Percentiles rank a stretch among this genome's conserved stretches.
Evolutionary conservation across 2,113 vertebrate genomes (phyloP).

Genomic region (Gymnogyps californianus): DNA sequence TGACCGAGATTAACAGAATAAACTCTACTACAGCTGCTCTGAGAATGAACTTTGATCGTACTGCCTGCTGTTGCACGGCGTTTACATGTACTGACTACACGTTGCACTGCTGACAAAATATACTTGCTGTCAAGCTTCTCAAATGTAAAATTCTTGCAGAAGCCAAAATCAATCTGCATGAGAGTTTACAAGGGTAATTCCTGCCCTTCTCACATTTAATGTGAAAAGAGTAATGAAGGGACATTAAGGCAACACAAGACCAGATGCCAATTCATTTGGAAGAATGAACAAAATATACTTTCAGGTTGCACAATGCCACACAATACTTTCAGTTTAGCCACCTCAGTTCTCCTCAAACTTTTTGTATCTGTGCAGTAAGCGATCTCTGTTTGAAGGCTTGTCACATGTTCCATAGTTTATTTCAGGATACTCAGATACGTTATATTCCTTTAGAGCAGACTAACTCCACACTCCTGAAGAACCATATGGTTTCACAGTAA

Average conservation of each 20-base stretch:
- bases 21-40: background rate
- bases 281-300: background rate
- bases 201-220: background rate
- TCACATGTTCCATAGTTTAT: background rate
- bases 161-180: background rate
- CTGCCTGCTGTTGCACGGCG: background rate
- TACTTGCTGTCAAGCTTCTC: background rate
- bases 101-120: background rate
- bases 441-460: background rate
- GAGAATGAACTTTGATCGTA: background rate
- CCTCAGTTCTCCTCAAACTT: background rate
- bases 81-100: background rate
- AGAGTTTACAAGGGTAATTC: background rate
- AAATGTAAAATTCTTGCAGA: background rate
- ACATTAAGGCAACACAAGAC: background rate
- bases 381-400: background rate
- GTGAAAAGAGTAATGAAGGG: background rate
- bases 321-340: background rate
- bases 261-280: background rate
- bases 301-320: background rate
- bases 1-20: background rate
- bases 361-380: background rate
- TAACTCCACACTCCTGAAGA: background rate
- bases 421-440: accelerated
- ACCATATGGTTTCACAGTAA: background rate